Base-by-base conservation (phyloP, 2,888 invertebrate species). In the Uropetala carovei region DNA sequence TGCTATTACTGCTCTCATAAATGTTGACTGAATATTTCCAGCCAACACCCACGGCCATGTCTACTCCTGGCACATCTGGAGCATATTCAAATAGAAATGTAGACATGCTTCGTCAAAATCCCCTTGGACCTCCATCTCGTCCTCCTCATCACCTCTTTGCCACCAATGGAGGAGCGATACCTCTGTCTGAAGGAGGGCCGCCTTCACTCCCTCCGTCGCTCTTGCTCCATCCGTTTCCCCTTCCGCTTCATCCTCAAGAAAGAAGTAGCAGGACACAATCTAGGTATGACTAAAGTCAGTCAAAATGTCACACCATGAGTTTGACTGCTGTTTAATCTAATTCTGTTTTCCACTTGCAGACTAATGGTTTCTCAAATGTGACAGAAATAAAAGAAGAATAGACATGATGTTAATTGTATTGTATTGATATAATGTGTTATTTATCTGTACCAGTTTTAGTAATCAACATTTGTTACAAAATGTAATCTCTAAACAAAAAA, bases 71-170 rank as follows among this genome's bases (percentile, higher is more conserved):
- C 27, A 57, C 83, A 18, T 89, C 89, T 30, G 60, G 60, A 14
- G 64, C 43, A 64, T 89, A 64, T 64, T 89, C 89, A 14, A 89
- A 64, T 10, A 16, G 89, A 10, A 89, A 89, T 30, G 27, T 64
- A 0, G 89, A 89, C 64, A 43, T 43, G 43, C 64, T 89, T 64
- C 64, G 89, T 0, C 89, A 59, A 14, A 59, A 59, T 43, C 30
- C 27, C 10, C 89, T 64, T 43, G 27, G 18, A 13, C 13, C 11
- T 22, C 75, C 75, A 27, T 43, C 43, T 43, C 75, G 89, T 43
- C 86, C 27, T 86, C n/a, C 86, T n/a, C 14, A 64, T n/a, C 64
- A 43, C 10, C 89, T 64, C 14, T 16, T 89, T 68, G 43, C 64
- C n/a, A 16, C 83, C 56, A 18, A 3, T 83, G 89, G 64, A 30